Evolutionary conservation across 2,888 invertebrate species (phyloP).

Genomic region (Hyposoter didymator): DNA sequence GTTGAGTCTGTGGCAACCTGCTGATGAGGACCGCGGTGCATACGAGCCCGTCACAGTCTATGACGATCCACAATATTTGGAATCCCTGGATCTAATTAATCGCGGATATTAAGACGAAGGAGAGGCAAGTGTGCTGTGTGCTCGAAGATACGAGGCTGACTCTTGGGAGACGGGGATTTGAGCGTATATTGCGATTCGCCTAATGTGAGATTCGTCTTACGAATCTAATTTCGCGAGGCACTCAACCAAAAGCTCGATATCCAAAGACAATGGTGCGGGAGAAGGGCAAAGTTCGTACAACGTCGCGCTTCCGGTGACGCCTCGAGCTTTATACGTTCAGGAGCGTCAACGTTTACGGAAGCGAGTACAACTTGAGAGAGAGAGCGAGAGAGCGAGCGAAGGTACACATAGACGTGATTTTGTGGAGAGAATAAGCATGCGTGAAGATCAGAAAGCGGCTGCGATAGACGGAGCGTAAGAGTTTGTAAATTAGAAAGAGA

Average conservation of each 20-base stretch:
- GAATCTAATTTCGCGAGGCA: slow-evolving; percentile 62
- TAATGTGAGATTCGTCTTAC: slow-evolving; percentile 34
- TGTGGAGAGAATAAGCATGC: slow-evolving; percentile 43
- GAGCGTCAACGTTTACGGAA: slow-evolving; percentile 65
- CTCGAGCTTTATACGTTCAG: slow-evolving; percentile 49
- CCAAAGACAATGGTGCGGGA: slow-evolving; percentile 8
- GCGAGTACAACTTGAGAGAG: background rate
- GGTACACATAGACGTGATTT: background rate
- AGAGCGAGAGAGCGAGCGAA: slow-evolving; percentile 19
- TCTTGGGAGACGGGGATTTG: background rate
- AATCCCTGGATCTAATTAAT: background rate
- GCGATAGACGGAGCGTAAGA: slow-evolving; percentile 64
- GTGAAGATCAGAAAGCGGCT: slow-evolving; percentile 64
- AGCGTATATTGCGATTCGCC: slow-evolving; percentile 3
- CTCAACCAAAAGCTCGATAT: slow-evolving; percentile 37
- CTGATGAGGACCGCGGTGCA: too few relatives aligned
- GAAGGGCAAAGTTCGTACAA: background rate
- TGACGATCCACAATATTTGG: background rate
- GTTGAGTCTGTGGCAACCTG: too few relatives aligned
- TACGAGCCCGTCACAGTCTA: background rate
- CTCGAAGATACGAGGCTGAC: background rate
- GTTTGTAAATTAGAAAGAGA: slow-evolving; percentile 65
- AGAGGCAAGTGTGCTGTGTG: background rate
- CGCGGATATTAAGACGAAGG: background rate
- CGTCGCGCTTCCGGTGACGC: slow-evolving; percentile 39